Percentiles rank a stretch among this genome's conserved stretches.
Evolutionary conservation across 2,797 vertebrate species (phyloP).

Genomic region (Acrossocheilus fasciatus): DNA sequence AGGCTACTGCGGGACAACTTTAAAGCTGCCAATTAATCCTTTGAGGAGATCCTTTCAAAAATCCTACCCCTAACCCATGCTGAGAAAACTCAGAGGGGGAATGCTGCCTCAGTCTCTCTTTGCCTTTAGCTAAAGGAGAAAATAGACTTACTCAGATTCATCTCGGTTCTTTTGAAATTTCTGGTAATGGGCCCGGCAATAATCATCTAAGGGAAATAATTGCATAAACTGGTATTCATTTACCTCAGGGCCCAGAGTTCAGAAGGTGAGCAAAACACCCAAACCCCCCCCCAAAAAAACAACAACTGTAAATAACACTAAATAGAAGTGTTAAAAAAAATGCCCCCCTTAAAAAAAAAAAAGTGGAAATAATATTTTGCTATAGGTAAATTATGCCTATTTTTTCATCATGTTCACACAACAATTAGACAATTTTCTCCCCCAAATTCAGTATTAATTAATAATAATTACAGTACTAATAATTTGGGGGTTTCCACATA

Average conservation of each 20-base stretch:
- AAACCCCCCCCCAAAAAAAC: not conserved
- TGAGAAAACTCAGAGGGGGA: slow-evolving; percentile 30
- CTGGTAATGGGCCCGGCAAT: slow-evolving; percentile 17
- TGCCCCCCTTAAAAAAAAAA: not conserved
- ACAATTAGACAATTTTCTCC: not conserved
- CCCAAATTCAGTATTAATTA: not conserved
- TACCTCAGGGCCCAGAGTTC: slow-evolving; percentile 19
- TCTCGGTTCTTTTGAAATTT: slow-evolving; percentile 34
- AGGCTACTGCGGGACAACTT: slow-evolving; percentile 49
- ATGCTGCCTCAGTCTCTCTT: slow-evolving; percentile 12
- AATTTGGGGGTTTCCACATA: not conserved
- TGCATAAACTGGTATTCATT: slow-evolving; percentile 23
- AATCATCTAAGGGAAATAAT: slow-evolving; percentile 35
- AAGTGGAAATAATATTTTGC: not conserved
- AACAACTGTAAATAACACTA: not conserved
- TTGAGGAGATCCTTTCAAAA: slow-evolving; percentile 54
- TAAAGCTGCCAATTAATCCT: slow-evolving; percentile 61
- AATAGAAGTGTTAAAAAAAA: not conserved
- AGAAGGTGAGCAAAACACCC: slow-evolving; percentile 27
- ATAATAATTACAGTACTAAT: not conserved
- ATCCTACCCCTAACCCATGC: slow-evolving; percentile 41
- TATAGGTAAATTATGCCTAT: not conserved
- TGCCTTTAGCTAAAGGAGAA: slow-evolving; percentile 32
- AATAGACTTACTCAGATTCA: slow-evolving; percentile 39
- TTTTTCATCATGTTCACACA: too few relatives aligned